Evolutionary conservation across 2,113 vertebrate species (phyloP).

Genomic region (Colaptes auratus): DNA sequence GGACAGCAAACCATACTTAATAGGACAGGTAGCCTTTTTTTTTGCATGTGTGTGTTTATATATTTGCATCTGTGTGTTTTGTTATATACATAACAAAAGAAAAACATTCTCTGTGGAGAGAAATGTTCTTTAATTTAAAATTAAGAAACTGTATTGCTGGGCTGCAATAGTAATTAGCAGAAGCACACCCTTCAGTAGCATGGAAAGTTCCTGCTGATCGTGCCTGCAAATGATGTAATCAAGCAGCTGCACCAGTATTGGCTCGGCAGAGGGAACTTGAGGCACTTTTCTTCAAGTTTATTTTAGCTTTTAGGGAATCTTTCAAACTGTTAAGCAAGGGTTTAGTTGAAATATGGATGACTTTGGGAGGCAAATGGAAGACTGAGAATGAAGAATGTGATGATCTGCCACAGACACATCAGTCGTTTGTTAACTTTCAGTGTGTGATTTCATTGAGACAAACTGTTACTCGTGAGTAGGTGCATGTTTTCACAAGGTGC

Average conservation of each 20-base stretch:
- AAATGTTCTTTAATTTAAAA: neutral
- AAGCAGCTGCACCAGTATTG: constrained; percentile 28
- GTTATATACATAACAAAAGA: neutral
- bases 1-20: neutral
- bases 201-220: neutral
- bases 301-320: neutral
- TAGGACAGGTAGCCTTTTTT: neutral
- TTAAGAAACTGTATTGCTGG: neutral
- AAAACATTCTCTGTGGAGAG: neutral
- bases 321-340: neutral
- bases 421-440: neutral
- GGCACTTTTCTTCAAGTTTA: neutral
- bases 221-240: constrained; percentile 25
- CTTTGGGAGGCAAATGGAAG: neutral
- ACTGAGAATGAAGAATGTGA: constrained; percentile 26
- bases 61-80: neutral
- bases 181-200: neutral
- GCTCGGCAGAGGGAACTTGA: neutral
- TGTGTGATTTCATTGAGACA: neutral
- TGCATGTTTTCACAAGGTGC: neutral
- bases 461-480: neutral
- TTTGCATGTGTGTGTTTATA: neutral
- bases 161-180: neutral
- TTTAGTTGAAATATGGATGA: neutral
- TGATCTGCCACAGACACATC: neutral